Percentiles rank a stretch among this genome's conserved stretches.
Conservation (phyloP, 1,140 invertebrate species). For the Triops longicaudatus region DNA sequence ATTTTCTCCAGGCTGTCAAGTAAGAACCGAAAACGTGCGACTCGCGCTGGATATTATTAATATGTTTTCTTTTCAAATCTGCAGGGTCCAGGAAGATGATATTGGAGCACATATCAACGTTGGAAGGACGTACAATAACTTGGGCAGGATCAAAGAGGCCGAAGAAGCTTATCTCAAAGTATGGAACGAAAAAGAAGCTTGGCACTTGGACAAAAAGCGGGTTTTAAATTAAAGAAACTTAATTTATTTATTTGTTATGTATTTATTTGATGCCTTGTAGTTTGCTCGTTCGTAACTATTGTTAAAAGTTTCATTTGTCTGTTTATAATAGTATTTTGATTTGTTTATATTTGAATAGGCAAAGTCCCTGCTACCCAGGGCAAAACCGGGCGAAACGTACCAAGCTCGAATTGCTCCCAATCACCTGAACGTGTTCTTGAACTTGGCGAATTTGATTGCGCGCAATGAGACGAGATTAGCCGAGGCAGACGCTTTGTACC, state of each 20-base stretch:
- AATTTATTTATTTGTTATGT: too few species aligned
- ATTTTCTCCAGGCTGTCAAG: slow-evolving; percentile 82
- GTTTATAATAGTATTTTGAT: too few species aligned
- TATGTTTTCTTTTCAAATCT: slow-evolving; percentile 29
- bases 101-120: slow-evolving; percentile 96
- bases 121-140: slow-evolving; percentile 83
- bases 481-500: slow-evolving; percentile 86
- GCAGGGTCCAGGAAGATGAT: slow-evolving; percentile 83
- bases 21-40: slow-evolving; percentile 35
- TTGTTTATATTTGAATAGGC: slow-evolving; percentile 45
- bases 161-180: slow-evolving; percentile 82
- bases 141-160: slow-evolving; percentile 83
- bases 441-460: slow-evolving; percentile 88
- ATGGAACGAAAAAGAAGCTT: background rate
- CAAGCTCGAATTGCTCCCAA: slow-evolving; percentile 91
- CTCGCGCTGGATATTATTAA: background rate
- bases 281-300: too few species aligned
- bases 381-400: slow-evolving; percentile 85
- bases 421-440: slow-evolving; percentile 91
- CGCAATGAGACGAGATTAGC: slow-evolving; percentile 82
- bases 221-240: too few species aligned
- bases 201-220: too few species aligned
- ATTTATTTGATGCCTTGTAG: too few species aligned
- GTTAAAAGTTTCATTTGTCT: too few species aligned
- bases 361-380: slow-evolving; percentile 79